These are phyloP conservation scores for Furcula furcula DNA, from an alignment of 2,888 invertebrate species.

Conservation along the genomic window DNA sequence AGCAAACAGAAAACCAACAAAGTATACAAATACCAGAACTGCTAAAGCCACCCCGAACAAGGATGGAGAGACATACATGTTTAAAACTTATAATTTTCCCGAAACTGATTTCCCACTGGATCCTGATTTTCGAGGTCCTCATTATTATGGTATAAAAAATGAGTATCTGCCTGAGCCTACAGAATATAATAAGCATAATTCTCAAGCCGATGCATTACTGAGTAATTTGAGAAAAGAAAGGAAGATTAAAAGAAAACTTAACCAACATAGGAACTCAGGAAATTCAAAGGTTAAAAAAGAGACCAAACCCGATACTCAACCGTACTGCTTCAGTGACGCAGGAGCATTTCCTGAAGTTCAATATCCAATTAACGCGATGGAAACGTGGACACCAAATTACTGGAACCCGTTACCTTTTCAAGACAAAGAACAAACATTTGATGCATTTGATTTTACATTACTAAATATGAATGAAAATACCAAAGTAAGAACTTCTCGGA, in stretches of 20 bases:
- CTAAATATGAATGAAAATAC: constrained; percentile 1
- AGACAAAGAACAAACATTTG: constrained; percentile 10
- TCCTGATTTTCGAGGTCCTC: constrained; percentile 11
- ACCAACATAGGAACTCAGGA: constrained; percentile 10
- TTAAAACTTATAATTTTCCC: constrained; percentile 43
- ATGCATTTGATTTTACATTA: constrained; percentile 6
- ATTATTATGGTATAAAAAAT: constrained; percentile 7
- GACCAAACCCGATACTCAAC: constrained; percentile 5
- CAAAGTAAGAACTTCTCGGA: neutral
- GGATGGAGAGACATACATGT: constrained; percentile 14
- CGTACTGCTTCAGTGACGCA: constrained; percentile 25
- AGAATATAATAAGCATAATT: neutral
- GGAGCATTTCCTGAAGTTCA: constrained; percentile 58
- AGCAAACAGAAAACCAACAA: constrained; percentile 5
- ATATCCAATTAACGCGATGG: constrained; percentile 53
- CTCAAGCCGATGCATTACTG: constrained; percentile 11
- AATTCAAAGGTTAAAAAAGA: constrained; percentile 8
- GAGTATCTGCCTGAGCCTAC: constrained; percentile 3
- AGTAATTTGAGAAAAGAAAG: constrained; percentile 31
- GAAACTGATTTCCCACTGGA: constrained; percentile 42
- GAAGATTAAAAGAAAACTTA: constrained; percentile 30
- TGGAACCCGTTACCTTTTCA: constrained; percentile 38
- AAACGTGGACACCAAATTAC: constrained; percentile 53
- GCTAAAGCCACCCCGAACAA: constrained; percentile 1
- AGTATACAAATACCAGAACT: constrained; percentile 10